Evolutionary conservation across 2,888 invertebrate genomes (phyloP), one percentile per base, ranked within the genome.

Genomic region (Hydrotaea diabolus): DNA sequence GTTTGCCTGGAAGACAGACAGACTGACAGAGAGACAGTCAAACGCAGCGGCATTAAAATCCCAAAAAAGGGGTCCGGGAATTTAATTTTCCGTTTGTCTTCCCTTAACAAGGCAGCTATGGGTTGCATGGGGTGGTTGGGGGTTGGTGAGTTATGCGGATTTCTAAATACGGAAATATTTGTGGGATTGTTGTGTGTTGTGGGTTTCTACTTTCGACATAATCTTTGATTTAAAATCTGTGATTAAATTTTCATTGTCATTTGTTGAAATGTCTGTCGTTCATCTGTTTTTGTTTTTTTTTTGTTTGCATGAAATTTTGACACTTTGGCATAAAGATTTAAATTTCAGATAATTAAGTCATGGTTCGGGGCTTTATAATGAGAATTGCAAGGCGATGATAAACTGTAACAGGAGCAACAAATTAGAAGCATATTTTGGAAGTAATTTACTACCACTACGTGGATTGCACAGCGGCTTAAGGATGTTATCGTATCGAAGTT

Each of bases 181-280:
- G 76, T 85, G 82, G 75, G 49, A 57, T 49, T 66, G n/a, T 49
- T 64, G 53, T 23, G 19, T 53, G 17, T 69, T 69, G 46, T 77
- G 85, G 86, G 87, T 88, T 79, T 77, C 69, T 82, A 77, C 82
- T 85, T 85, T 80, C 73, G 77, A 77, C 76, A 69, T 85, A 82
- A 87, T 87, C 86, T 85, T 81, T 85, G 87, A 86, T 87, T 86
- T 89, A 88, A 90, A 90, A 91, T 91, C 90, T 89, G 87, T 91
- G 91, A 91, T 90, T 86, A 84, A 74, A 84, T 59, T 64, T 82
- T 76, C 66, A 66, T 74, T 77, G 74, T 78, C 79, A 79, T 82
- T 78, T 85, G 83, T 77, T 71, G 71, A 43, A 71, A 55, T 39
- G 64, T 76, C 31, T 69, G 21, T 69, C 21, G 13, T 21, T 23